Conservation (phyloP, 2,113 vertebrate genomes). For the Vicugna pacos region DNA sequence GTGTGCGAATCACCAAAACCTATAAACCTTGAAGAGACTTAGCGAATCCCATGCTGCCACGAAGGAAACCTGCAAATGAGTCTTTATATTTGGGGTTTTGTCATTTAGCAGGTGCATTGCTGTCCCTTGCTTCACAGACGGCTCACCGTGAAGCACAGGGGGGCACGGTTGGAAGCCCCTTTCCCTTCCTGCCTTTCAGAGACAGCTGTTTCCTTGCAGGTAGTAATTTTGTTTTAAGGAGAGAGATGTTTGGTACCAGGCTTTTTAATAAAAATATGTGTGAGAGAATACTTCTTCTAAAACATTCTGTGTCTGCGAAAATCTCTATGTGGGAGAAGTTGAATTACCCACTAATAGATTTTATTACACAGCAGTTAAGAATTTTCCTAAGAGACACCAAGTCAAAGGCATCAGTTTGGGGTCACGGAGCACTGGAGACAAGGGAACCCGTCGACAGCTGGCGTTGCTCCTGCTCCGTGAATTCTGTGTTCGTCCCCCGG, state of each 20-base stretch:
- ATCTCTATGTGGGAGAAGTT: constrained; percentile 63
- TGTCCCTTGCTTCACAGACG: constrained; percentile 79
- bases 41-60: constrained; percentile 47
- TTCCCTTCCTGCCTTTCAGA: constrained; percentile 57
- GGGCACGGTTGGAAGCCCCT: background rate
- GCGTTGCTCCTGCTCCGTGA: accelerated
- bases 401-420: constrained; percentile 61
- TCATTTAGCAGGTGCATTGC: constrained; percentile 79
- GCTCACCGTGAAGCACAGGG: background rate
- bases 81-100: constrained; percentile 83
- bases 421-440: background rate
- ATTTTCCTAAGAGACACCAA: constrained; percentile 55
- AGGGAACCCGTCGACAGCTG: background rate
- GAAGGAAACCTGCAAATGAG: constrained; percentile 73
- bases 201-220: constrained; percentile 70
- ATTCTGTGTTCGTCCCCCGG: background rate
- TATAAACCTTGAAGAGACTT: constrained; percentile 73
- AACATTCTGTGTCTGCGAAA: constrained; percentile 71
- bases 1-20: constrained; percentile 60
- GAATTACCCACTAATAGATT: constrained; percentile 73
- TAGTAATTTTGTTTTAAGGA: constrained; percentile 80
- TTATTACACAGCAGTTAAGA: constrained; percentile 73
- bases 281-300: constrained; percentile 73
- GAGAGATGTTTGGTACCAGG: constrained; percentile 51
- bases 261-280: constrained; percentile 71